phyloP scores from a whole-genome alignment of 1,140 invertebrate genomes.

The Periplaneta americana region DNA sequence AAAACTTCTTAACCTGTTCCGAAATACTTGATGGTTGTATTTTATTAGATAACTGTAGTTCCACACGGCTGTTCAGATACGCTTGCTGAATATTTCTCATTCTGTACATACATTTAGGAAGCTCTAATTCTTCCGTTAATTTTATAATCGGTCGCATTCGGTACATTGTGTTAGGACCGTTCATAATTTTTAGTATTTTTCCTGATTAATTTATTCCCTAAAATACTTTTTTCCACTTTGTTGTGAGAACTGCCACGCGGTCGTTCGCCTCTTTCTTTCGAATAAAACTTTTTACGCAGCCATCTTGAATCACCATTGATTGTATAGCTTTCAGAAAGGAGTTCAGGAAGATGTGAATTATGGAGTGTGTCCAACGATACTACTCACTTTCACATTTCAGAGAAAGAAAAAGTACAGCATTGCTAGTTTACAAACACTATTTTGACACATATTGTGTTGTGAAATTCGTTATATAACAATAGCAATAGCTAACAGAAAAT shows the following conservation, averaged over 20 bases:
- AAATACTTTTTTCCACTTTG: background rate
- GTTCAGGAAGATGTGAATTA: too few relatives aligned
- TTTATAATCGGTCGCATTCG: slow-evolving; percentile 45
- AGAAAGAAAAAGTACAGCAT: too few relatives aligned
- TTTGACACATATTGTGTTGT: too few relatives aligned
- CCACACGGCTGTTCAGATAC: background rate
- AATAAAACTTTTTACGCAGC: background rate
- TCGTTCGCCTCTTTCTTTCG: background rate
- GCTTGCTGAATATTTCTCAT: slow-evolving; percentile 51
- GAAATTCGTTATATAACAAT: too few relatives aligned
- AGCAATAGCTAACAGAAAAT: too few relatives aligned
- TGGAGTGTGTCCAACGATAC: too few relatives aligned
- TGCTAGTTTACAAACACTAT: too few relatives aligned
- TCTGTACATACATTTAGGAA: slow-evolving; percentile 54
- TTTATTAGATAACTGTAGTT: slow-evolving; percentile 38
- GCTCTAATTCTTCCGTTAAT: slow-evolving; percentile 37
- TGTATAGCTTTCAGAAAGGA: background rate
- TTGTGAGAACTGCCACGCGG: background rate
- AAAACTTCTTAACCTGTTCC: slow-evolving; percentile 63
- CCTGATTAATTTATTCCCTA: background rate
- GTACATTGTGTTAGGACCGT: slow-evolving; percentile 44
- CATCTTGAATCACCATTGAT: background rate
- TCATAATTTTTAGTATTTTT: slow-evolving; percentile 27
- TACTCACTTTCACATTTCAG: too few relatives aligned
- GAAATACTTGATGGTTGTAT: slow-evolving; percentile 34